Evolutionary conservation across 2,797 vertebrate genomes (phyloP).

Genomic region (Pogonophryne albipinna): DNA sequence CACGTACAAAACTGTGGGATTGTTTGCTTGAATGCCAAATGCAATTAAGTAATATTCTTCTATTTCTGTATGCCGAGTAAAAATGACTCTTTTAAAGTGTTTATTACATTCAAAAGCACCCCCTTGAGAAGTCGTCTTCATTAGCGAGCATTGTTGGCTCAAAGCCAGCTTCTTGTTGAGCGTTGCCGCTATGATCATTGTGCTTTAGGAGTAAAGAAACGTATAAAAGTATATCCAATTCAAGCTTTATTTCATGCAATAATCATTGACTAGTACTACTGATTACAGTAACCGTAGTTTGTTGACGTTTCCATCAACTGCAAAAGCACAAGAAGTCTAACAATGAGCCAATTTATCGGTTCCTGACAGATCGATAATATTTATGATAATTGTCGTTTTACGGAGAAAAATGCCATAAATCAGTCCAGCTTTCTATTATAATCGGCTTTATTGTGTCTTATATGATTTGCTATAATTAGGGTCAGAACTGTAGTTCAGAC

Average conservation of each 20-base stretch:
- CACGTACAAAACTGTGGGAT: slow-evolving; percentile 49
- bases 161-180: slow-evolving; percentile 43
- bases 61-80: slow-evolving; percentile 43
- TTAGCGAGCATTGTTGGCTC: slow-evolving; percentile 71
- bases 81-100: slow-evolving; percentile 52
- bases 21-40: slow-evolving; percentile 33
- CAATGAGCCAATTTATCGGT: neutral
- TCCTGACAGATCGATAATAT: neutral
- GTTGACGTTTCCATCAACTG: no score
- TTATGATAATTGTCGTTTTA: neutral
- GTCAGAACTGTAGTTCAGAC: neutral
- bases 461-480: neutral
- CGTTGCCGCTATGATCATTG: slow-evolving; percentile 51
- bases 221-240: slow-evolving; percentile 18
- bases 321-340: neutral
- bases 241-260: slow-evolving; percentile 51
- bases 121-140: slow-evolving; percentile 57
- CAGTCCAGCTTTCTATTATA: neutral
- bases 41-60: slow-evolving; percentile 74
- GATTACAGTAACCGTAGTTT: slow-evolving; percentile 22
- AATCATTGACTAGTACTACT: slow-evolving; percentile 40
- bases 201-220: slow-evolving; percentile 18
- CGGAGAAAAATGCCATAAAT: neutral
- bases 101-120: slow-evolving; percentile 55
- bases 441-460: neutral